Percentiles rank a stretch among this genome's conserved stretches.
These are phyloP conservation scores for Chascanopsetta lugubris DNA, from an alignment of 2,113 vertebrate species.

Conservation along the genomic window DNA sequence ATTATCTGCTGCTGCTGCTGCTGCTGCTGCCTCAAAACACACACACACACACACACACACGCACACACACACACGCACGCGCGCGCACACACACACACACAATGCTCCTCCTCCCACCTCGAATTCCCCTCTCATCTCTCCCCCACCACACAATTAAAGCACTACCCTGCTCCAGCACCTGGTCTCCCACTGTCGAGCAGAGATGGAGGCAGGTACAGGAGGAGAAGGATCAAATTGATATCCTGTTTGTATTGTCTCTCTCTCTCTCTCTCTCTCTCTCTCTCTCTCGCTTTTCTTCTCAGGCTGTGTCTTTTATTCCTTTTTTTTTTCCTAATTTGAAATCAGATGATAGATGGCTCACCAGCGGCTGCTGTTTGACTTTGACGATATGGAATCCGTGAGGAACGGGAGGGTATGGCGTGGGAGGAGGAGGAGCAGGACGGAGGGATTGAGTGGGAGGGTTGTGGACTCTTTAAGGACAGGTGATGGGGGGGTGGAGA, in stretches of 20 bases:
- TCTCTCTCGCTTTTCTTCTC: conserved; percentile 29
- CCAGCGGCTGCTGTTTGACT: conserved; percentile 63
- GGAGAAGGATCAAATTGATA: conserved; percentile 45
- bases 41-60: conserved; percentile 14
- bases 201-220: conserved; percentile 21
- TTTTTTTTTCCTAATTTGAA: conserved; percentile 23
- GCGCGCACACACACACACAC: conserved; percentile 19
- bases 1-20: conserved; percentile 68
- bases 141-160: conserved; percentile 64
- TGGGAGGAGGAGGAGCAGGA: neutral
- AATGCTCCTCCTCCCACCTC: conserved; percentile 16
- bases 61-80: conserved; percentile 23
- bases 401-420: conserved; percentile 8
- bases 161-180: conserved; percentile 57
- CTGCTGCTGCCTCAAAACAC: conserved; percentile 44
- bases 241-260: conserved; percentile 45
- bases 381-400: conserved; percentile 58
- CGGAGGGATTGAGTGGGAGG: conserved; percentile 9
- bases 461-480: conserved; percentile 28
- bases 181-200: conserved; percentile 56
- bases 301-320: conserved; percentile 33
- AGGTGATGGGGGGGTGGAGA: conserved; percentile 17
- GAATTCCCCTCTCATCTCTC: conserved; percentile 51
- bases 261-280: conserved; percentile 31
- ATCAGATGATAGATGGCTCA: conserved; percentile 49